Conservation (phyloP, 2,797 vertebrate genomes). For the Eleutherodactylus coqui region DNA sequence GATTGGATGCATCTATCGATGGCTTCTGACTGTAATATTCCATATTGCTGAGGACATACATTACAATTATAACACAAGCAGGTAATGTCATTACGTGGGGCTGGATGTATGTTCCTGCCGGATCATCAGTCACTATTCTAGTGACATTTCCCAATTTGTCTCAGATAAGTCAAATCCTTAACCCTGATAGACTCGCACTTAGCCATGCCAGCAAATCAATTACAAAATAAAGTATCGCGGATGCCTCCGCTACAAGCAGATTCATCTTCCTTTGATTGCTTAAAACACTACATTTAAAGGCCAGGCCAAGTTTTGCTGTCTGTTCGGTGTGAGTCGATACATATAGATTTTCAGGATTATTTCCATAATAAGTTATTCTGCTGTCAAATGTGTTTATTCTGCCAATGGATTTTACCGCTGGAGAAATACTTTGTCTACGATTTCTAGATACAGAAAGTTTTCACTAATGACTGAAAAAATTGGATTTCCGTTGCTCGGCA, state of each 20-base stretch:
- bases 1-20: not conserved
- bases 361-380: slow-evolving; percentile 51
- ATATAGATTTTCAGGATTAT: slow-evolving; percentile 51
- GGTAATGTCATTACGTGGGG: slow-evolving; percentile 14
- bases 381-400: slow-evolving; percentile 27
- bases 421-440: slow-evolving; percentile 30
- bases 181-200: slow-evolving; percentile 42
- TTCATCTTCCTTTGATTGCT: slow-evolving; percentile 31
- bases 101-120: not conserved
- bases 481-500: not conserved
- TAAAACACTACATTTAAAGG: slow-evolving; percentile 47
- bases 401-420: slow-evolving; percentile 40
- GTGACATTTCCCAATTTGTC: slow-evolving; percentile 53
- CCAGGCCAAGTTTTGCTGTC: slow-evolving; percentile 26
- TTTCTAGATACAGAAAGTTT: not conserved
- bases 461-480: not conserved
- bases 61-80: slow-evolving; percentile 39
- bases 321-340: slow-evolving; percentile 42
- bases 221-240: slow-evolving; percentile 31
- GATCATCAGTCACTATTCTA: slow-evolving; percentile 40
- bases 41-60: slow-evolving; percentile 35
- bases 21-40: slow-evolving; percentile 11
- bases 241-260: slow-evolving; percentile 25
- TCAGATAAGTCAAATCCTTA: slow-evolving; percentile 40
- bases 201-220: slow-evolving; percentile 40